Percentiles rank a stretch among this genome's conserved stretches.
phyloP scores from a whole-genome alignment of 1,140 invertebrate genomes.

The Temnothorax longispinosus region DNA sequence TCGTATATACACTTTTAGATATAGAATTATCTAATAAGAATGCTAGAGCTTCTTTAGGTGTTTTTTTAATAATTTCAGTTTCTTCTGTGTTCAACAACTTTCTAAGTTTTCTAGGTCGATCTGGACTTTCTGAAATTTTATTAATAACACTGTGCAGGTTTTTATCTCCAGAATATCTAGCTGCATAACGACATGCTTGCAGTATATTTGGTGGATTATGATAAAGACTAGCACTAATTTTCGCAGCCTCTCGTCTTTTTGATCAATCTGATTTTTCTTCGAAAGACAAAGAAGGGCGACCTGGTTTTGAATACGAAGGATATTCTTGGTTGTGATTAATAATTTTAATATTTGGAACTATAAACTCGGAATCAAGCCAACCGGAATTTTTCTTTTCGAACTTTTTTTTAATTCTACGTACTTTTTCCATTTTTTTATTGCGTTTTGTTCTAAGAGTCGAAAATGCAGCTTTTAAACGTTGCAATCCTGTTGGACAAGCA shows the following conservation, averaged over 20 bases:
- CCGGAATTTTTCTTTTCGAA: neutral
- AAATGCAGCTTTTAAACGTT: neutral
- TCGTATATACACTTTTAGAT: slow-evolving; percentile 19
- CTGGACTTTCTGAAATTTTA: slow-evolving; percentile 10
- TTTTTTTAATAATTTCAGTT: slow-evolving; percentile 26
- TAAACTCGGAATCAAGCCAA: neutral
- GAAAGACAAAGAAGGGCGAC: neutral
- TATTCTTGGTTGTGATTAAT: neutral
- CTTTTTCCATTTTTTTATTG: neutral
- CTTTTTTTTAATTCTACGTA: neutral
- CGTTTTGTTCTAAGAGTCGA: neutral
- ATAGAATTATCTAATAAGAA: slow-evolving; percentile 38
- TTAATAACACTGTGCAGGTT: neutral
- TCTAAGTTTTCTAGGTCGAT: slow-evolving; percentile 27
- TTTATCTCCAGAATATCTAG: neutral
- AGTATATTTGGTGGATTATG: neutral
- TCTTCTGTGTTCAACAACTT: slow-evolving; percentile 18
- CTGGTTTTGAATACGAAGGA: neutral
- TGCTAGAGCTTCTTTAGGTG: slow-evolving; percentile 37
- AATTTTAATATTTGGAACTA: neutral
- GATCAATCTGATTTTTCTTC: neutral
- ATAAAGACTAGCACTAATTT: neutral
- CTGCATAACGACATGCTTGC: neutral
- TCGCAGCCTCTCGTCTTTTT: neutral
- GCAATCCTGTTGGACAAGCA: neutral